Evolutionary conservation across 2,113 vertebrate species (phyloP), one percentile per base, ranked within the genome.

Genomic region (Elephantulus edwardii): DNA sequence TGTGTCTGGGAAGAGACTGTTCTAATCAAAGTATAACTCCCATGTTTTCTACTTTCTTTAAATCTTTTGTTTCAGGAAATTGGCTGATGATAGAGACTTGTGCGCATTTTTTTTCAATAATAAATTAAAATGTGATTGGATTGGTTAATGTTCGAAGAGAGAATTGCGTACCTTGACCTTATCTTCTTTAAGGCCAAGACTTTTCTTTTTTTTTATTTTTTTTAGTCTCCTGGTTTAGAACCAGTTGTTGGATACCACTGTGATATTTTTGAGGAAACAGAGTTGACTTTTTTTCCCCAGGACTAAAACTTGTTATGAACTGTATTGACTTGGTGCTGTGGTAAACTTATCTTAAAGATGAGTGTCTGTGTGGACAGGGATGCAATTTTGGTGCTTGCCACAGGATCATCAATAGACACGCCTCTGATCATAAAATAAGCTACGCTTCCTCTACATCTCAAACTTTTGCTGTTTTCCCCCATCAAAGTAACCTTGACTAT

Each of bases 91-190:
- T 85, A 10, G 14, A 50, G 44, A 75, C 66, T 42, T 54, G 10
- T 81, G 5, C 79, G 16, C 60, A 60, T 81, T 91, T 86, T 38
- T 91, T 93, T 30, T 96, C 40, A 33, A 46, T 82, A 50, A 89
- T 77, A 75, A 82, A 80, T 93, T 79, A 46, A 83, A 91, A 72
- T 72, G 42, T 33, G 33, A 75, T 68, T 78, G 26, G 8, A 44
- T 52, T 75, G 66, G 24, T 68, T 93, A 87, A n/a, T 78, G 20
- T 52, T 10, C 38, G 16, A 83, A 84, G 48, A 81, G 10, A 28
- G 33, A 62, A 64, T 35, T 60, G 33, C 54, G 90, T 81, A 62
- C 5, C 33, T 84, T 94, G 35, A 71, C 52, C 19, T 24, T 83
- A 80, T 19, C 68, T 62, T 58, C 54, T 93, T 88, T 83, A 38